Conservation (phyloP, 2,113 vertebrate genomes). For the Shinisaurus crocodilurus region DNA sequence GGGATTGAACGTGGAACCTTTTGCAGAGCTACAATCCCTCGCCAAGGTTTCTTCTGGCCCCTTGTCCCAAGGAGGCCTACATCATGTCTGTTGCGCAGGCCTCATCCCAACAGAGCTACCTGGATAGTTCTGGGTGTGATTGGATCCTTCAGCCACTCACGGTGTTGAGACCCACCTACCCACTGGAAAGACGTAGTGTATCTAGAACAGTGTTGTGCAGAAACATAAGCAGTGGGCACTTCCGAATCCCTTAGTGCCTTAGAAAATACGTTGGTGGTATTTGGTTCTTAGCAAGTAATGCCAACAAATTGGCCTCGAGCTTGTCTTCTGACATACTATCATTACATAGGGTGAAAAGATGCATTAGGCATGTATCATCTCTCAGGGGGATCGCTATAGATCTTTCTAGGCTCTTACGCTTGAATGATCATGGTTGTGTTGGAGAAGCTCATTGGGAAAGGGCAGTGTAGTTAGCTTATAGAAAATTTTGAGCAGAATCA, state of each 20-base stretch:
- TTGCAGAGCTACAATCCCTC: too few species aligned
- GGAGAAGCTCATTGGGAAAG: not conserved
- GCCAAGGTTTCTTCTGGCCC: too few species aligned
- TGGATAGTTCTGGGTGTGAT: not conserved
- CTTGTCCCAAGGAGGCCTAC: too few species aligned
- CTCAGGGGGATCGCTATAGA: not conserved
- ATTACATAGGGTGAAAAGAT: not conserved
- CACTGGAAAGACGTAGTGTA: not conserved
- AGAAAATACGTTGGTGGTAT: not conserved
- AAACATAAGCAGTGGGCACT: not conserved
- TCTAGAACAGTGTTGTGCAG: not conserved
- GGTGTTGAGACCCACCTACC: not conserved
- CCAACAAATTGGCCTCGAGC: too few species aligned
- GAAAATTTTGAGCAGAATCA: constrained; percentile 38
- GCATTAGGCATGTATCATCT: not conserved
- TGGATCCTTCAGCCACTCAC: not conserved
- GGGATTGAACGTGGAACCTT: not conserved
- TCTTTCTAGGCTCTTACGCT: not conserved
- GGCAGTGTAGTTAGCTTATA: fast-evolving
- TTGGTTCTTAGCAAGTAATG: not conserved
- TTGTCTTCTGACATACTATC: constrained; percentile 18
- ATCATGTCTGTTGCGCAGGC: too few species aligned
- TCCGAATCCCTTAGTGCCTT: not conserved
- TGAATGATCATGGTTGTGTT: not conserved
- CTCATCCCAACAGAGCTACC: not conserved